Evolutionary conservation across 2,113 vertebrate genomes (phyloP).

Genomic region (Poicephalus meyeri): DNA sequence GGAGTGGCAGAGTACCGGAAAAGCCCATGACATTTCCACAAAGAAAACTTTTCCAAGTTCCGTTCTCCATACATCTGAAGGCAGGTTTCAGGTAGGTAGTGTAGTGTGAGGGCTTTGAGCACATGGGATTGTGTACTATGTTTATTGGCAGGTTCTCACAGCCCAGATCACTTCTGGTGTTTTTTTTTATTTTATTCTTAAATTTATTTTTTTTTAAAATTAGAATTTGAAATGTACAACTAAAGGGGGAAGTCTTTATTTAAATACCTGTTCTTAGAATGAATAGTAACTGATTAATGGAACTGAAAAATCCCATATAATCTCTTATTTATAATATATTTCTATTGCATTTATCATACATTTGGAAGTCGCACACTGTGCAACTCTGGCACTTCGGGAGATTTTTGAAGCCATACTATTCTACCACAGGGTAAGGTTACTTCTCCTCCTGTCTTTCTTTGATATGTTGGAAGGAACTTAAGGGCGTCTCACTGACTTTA

Average conservation of each 20-base stretch:
- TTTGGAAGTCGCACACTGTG: neutral
- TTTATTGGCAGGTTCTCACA: neutral
- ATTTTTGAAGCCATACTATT: neutral
- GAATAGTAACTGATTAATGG: neutral
- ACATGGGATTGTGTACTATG: neutral
- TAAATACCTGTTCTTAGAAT: neutral
- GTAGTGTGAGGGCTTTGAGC: neutral
- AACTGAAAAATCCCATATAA: neutral
- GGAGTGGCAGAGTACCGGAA: neutral
- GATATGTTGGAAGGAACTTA: neutral
- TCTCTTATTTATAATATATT: neutral
- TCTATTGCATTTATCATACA: neutral
- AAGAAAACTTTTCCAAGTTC: neutral
- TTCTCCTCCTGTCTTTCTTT: neutral
- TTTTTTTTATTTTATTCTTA: neutral
- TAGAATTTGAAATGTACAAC: neutral
- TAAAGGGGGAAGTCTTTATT: neutral
- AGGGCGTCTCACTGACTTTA: neutral
- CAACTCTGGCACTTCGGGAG: neutral
- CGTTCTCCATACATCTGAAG: neutral
- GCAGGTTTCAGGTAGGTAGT: neutral
- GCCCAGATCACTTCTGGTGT: neutral
- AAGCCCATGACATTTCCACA: neutral
- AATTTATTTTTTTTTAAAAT: neutral
- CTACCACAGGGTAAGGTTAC: neutral